These are phyloP conservation scores for Poecile atricapillus DNA, from an alignment of 2,113 vertebrate species.

Conservation along the genomic window DNA sequence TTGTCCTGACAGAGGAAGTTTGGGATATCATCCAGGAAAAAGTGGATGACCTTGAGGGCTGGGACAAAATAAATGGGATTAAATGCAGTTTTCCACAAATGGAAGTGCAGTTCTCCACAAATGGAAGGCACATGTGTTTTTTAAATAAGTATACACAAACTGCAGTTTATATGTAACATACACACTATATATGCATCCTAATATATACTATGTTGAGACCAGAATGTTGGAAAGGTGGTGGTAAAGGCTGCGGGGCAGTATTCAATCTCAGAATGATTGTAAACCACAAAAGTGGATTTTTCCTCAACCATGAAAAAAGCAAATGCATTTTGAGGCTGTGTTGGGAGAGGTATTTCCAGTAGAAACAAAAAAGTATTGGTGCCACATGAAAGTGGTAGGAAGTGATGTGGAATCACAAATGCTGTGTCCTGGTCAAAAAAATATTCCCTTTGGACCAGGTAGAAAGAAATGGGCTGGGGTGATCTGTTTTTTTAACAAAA, in stretches of 20 bases:
- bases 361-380: not conserved
- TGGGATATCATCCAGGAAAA: conserved; percentile 47
- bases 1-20: conserved; percentile 42
- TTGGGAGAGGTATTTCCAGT: not conserved
- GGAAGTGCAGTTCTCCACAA: not conserved
- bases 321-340: not conserved
- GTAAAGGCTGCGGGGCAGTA: not conserved
- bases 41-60: conserved; percentile 43
- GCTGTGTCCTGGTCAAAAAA: not conserved
- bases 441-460: not conserved
- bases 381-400: not conserved
- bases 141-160: not conserved
- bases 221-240: not conserved
- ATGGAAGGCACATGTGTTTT: not conserved
- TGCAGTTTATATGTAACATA: not conserved
- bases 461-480: not conserved
- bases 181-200: not conserved
- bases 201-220: not conserved
- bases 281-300: not conserved
- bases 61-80: not conserved
- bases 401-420: not conserved
- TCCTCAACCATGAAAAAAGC: not conserved
- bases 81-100: conserved; percentile 6
- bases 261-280: not conserved
- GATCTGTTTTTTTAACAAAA: not conserved